These are phyloP conservation scores for Loriculus beryllinus DNA, from an alignment of 2,797 vertebrate genomes.

Conservation along the genomic window DNA sequence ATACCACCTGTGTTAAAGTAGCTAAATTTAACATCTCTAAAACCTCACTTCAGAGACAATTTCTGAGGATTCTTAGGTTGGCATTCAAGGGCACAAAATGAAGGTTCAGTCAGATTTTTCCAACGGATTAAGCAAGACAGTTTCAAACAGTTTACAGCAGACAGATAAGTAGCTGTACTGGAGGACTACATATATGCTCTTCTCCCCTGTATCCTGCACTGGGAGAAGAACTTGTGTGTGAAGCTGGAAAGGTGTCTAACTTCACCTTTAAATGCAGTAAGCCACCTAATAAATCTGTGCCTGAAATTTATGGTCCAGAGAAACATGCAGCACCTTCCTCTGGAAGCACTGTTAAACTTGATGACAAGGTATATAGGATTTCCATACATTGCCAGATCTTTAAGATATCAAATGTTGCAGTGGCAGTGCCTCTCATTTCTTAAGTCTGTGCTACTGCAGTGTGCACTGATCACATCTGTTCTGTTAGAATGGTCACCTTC, in stretches of 20 bases:
- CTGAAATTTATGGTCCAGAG: background rate
- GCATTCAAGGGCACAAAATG: background rate
- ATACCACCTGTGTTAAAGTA: background rate
- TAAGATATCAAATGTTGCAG: background rate
- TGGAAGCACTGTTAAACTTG: background rate
- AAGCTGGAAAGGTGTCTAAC: background rate
- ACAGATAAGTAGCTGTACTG: background rate
- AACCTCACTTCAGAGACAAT: background rate
- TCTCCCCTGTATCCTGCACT: background rate
- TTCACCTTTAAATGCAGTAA: background rate
- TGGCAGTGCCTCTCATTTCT: background rate
- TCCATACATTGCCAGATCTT: background rate
- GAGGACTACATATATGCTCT: background rate
- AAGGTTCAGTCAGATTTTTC: background rate
- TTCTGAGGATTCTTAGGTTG: background rate
- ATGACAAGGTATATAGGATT: background rate
- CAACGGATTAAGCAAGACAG: background rate
- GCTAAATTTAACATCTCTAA: background rate
- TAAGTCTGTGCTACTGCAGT: background rate
- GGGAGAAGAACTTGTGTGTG: background rate
- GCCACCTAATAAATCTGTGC: background rate
- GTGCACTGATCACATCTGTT: background rate
- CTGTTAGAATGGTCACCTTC: background rate
- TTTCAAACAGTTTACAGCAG: background rate
- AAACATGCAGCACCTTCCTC: background rate